Base-by-base conservation (phyloP, 2,113 vertebrate genomes). In the Xiphophorus maculatus region DNA sequence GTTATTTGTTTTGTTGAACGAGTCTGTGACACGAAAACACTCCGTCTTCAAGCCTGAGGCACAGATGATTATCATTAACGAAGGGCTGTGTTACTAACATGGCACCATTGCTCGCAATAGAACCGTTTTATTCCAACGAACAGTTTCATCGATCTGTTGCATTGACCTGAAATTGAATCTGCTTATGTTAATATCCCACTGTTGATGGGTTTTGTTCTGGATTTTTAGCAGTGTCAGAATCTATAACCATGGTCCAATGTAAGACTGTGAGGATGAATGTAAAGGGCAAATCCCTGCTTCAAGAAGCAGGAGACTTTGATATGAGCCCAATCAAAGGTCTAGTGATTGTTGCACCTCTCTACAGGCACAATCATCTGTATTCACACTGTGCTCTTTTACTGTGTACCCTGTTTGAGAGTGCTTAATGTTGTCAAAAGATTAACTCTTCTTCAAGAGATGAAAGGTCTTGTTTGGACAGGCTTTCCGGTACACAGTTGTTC, bases 281-380 rank as follows among this genome's bases (percentile, higher is more conserved):
- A 58, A 84, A 71, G 48, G 72, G 54, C 67, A 12, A 80, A 84
- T 73, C 11, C 62, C 54, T 28, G 48, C 68, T 66, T 75, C n/a
- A 37, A 65, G n/a, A 60, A 69, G 33, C 63, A 33, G 67, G 66
- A 74, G 61, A 37, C 33, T 80, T 81, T 69, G 58, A 69, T 74
- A 29, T 66, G 19, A n/a, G 48, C 66, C 81, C 35, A 60, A 66
- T 72, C 29, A 74, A 80, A 77, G 70, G 44, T 87, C 65, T 69
- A 77, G 65, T 77, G 69, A 63, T 72, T 75, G 67, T 81, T 75
- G 51, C 66, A 66, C 22, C 69, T 58, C 40, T 79, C n/a, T 75
- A 73, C 73, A 81, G 60, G 86, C 74, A 74, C 82, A 81, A 76
- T 84, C 9, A 90, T 92, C 90, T 90, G 87, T 89, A 92, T 92